Percentiles rank a stretch among this genome's conserved stretches.
phyloP scores from a whole-genome alignment of 35 echinoderm and acorn worm genomes.

The Lytechinus variegatus region DNA sequence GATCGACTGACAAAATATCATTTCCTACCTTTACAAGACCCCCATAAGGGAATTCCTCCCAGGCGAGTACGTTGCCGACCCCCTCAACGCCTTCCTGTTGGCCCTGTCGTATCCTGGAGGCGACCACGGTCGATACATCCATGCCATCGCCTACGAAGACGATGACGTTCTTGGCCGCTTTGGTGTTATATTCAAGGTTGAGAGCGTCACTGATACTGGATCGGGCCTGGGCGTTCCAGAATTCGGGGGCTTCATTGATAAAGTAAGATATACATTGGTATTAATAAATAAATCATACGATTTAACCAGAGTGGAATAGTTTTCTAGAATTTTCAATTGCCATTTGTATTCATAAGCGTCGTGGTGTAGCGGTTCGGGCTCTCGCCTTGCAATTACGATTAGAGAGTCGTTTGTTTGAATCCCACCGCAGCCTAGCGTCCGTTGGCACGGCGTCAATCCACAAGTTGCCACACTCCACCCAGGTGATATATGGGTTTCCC shows the following conservation, averaged over 20 bases:
- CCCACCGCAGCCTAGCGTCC: no score
- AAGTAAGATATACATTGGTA: no score
- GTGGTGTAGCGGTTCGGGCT: no score
- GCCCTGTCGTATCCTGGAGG: conserved; percentile 72
- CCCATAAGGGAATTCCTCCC: conserved; percentile 65
- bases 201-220: conserved; percentile 59
- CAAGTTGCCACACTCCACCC: no score
- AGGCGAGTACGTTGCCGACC: conserved; percentile 52
- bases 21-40: conserved; percentile 73
- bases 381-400: no score
- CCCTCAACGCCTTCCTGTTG: conserved; percentile 58
- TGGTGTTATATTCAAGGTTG: conserved; percentile 31
- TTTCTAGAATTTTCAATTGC: no score
- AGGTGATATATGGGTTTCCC: no score
- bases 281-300: no score
- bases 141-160: conserved; percentile 83
- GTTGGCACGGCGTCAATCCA: no score
- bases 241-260: conserved; percentile 16
- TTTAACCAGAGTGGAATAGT: no score
- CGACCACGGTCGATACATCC: conserved; percentile 69
- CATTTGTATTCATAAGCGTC: no score
- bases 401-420: no score
- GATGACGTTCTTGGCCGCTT: conserved; percentile 82
- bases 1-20: not conserved
- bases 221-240: conserved; percentile 73